Evolutionary conservation across 2,797 vertebrate genomes (phyloP), one percentile per base, ranked within the genome.

Genomic region (Falco berigora): DNA sequence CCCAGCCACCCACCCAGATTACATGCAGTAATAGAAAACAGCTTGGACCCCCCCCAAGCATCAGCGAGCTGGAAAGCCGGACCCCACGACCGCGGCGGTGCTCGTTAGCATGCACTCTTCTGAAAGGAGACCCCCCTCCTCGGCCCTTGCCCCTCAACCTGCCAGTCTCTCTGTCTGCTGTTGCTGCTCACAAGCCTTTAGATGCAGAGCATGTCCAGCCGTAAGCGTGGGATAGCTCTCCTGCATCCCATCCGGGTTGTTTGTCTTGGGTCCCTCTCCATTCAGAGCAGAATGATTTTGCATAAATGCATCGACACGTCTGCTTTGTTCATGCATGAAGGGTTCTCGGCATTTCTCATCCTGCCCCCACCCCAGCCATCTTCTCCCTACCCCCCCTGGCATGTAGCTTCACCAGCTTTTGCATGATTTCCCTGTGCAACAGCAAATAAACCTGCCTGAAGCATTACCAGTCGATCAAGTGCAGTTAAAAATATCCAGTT

Each of bases 121-220:
- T 96, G 96, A 96, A 96, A 96, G 81, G 94, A 94, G 95, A 97
- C 92, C 90, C 90, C 94, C 97, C 84, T 95, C 58, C 91, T 97
- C 40, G 44, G 94, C 96, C 91, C 96, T 95, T 96, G 88, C 92
- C 91, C 95, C 93, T 97, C 96, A 93, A 96, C 94, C 94, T 96
- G 93, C 96, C 88, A 94, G 81, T 97, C 93, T 95, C 86, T 91
- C 78, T 0, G 10, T 55, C 93, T 94, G 94, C 84, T 49, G 50
- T 69, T 72, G 92, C 93, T 90, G 88, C 88, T 96, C 85, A 9
- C 38, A 4, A 69, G 86, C 90, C 93, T 97, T 97, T 72, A 94
- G 95, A 97, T 96, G 96, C 97, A 95, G 95, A 96, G 94, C 94
- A 96, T 95, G 93, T 94, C 91, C 94, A 81, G 94, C 89, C n/a